These are phyloP conservation scores for Muntiacus reevesi DNA, from an alignment of 2,113 vertebrate genomes.

Conservation along the genomic window DNA sequence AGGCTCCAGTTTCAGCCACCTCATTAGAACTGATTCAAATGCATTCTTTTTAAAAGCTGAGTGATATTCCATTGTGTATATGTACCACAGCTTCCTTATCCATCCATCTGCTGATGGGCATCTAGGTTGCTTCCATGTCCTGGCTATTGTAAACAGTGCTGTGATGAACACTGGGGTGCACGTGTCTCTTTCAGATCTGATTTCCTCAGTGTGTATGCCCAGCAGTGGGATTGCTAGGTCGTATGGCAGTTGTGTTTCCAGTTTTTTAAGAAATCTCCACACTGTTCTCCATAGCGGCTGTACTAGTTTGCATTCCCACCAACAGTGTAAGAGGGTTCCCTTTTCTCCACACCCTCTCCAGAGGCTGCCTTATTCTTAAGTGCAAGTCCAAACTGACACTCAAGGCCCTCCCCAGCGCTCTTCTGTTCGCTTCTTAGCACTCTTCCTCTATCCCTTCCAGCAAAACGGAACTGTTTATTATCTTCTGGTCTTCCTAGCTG, in stretches of 20 bases:
- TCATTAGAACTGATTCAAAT: neutral
- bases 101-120: rapidly evolving
- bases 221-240: neutral
- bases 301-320: neutral
- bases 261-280: neutral
- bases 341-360: neutral
- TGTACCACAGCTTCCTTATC: neutral
- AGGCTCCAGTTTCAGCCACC: neutral
- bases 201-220: neutral
- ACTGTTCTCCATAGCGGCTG: neutral
- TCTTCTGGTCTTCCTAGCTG: neutral
- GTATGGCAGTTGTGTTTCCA: neutral
- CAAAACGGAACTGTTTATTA: neutral
- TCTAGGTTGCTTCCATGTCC: neutral
- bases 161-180: neutral
- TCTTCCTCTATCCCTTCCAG: neutral
- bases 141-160: neutral
- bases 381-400: neutral
- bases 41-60: neutral
- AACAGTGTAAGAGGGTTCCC: neutral
- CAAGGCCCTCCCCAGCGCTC: neutral
- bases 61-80: neutral
- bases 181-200: neutral
- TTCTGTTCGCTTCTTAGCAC: neutral
- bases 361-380: neutral